A percentile compares a stretch with the other conserved stretches of the same genome.
These are phyloP conservation scores for Cephus cinctus DNA, from an alignment of 1,140 invertebrate species.

Conservation along the genomic window DNA sequence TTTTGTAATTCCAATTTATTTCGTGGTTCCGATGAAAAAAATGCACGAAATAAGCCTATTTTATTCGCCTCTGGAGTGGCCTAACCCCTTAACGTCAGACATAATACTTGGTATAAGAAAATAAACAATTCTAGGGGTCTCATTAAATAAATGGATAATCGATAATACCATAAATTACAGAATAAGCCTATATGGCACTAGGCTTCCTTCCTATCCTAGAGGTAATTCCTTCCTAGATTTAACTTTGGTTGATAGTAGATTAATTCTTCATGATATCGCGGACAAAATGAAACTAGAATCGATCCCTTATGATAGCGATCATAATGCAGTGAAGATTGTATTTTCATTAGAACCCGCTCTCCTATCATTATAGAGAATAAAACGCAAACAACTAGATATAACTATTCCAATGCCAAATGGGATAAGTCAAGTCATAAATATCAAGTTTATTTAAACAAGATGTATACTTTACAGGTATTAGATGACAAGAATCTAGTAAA, in stretches of 20 bases:
- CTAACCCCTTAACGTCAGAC: no score
- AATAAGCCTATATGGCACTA: conserved; percentile 14
- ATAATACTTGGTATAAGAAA: no score
- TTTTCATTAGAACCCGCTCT: neutral
- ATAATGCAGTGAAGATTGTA: conserved; percentile 15
- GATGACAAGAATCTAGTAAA: conserved; percentile 7
- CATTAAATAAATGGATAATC: conserved; percentile 17
- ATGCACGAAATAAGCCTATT: no score
- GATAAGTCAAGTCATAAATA: no score
- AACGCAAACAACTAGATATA: conserved; percentile 1
- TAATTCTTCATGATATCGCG: conserved; percentile 5
- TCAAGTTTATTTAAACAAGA: neutral
- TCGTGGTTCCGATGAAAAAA: no score
- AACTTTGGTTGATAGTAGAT: conserved; percentile 16
- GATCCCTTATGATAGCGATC: conserved; percentile 24
- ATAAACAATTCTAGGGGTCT: no score
- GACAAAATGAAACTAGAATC: conserved; percentile 9
- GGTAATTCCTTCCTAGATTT: conserved; percentile 19
- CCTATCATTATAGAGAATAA: neutral
- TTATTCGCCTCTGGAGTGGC: no score
- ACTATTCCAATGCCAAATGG: conserved; percentile 15
- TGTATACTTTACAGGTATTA: conserved; percentile 1
- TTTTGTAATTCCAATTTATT: no score
- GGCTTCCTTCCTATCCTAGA: conserved; percentile 16
- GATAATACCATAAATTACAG: conserved; percentile 12